Base-by-base conservation (phyloP, 2,888 invertebrate species). In the Poecilus cupreus region DNA sequence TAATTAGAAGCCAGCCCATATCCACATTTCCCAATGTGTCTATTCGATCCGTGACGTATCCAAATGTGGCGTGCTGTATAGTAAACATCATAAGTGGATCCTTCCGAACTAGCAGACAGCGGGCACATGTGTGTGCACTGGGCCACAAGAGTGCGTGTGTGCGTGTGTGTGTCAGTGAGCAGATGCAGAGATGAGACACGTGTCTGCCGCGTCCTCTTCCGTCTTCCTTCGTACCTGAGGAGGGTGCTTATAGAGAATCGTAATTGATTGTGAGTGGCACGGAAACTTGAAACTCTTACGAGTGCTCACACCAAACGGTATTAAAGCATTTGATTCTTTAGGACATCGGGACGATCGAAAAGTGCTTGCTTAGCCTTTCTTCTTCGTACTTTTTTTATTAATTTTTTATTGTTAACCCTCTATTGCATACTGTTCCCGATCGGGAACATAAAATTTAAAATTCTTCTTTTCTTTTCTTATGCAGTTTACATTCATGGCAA, bases 1-100 rank as follows among this genome's bases (percentile, higher is more conserved):
- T 13, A 60, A 60, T 54, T 22, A 54, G 43, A n/a, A 13, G n/a
- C 43, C 43, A 43, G 11, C 43, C 43, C 13, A 11, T 43, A 0
- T 43, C 10, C 43, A n/a, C 32, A 32, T 32, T 3, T 32, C 8
- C 32, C 32, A 32, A 43, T 43, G 11, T 54, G 54, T 54, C 43
- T 60, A 24, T 60, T 60, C 24, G n/a, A 22, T 60, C 26, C 26
- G 16, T 22, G 54, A 54, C 54, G 26, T 26, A 60, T 26, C 26
- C 60, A 24, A 74, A 74, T 51, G 49, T 74, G 49, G 46, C 51
- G 49, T 74, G n/a, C n/a, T n/a, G 49, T 49, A 74, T 74, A 46
- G 74, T 74, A 74, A 74, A 74, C 74, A 74, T 46, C 74, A 74
- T 74, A 74, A 74, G 74, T 74, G 74, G 74, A n/a, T 74, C 74